Evolutionary conservation across 2,888 invertebrate species (phyloP).

Genomic region (Helicoverpa assulta): DNA sequence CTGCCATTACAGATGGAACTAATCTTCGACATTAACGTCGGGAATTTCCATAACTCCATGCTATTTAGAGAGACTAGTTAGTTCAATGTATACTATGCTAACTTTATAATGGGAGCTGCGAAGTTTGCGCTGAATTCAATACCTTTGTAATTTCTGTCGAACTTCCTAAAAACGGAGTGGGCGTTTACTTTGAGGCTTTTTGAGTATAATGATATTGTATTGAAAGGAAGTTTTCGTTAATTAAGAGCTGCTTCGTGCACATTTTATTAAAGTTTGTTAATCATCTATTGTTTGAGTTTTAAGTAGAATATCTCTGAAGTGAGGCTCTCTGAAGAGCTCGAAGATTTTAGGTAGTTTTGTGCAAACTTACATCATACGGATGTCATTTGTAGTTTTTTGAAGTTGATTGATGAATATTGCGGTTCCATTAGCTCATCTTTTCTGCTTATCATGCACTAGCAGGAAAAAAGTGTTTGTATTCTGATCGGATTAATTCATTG

Average conservation of each 20-base stretch:
- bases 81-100: slow-evolving; percentile 39
- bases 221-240: slow-evolving; percentile 53
- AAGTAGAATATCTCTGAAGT: slow-evolving; percentile 22
- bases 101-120: slow-evolving; percentile 33
- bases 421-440: slow-evolving; percentile 26
- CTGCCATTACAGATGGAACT: slow-evolving; percentile 84
- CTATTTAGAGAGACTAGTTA: slow-evolving; percentile 80
- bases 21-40: slow-evolving; percentile 86
- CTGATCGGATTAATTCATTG: slow-evolving; percentile 1
- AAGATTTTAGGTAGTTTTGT: slow-evolving; percentile 13
- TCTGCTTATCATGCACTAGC: slow-evolving; percentile 45
- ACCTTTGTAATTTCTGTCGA: slow-evolving; percentile 39
- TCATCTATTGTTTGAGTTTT: slow-evolving; percentile 38
- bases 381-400: slow-evolving; percentile 33
- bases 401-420: slow-evolving; percentile 53
- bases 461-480: slow-evolving; percentile 18
- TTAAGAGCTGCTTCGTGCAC: slow-evolving; percentile 50
- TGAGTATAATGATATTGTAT: slow-evolving; percentile 53
- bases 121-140: slow-evolving; percentile 45
- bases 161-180: slow-evolving; percentile 45
- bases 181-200: slow-evolving; percentile 43
- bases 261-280: slow-evolving; percentile 57
- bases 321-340: slow-evolving; percentile 5
- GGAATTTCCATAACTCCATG: slow-evolving; percentile 81
- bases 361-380: slow-evolving; percentile 20